These are phyloP conservation scores for Semotilus atromaculatus DNA, from an alignment of 2,797 vertebrate genomes.

Conservation along the genomic window DNA sequence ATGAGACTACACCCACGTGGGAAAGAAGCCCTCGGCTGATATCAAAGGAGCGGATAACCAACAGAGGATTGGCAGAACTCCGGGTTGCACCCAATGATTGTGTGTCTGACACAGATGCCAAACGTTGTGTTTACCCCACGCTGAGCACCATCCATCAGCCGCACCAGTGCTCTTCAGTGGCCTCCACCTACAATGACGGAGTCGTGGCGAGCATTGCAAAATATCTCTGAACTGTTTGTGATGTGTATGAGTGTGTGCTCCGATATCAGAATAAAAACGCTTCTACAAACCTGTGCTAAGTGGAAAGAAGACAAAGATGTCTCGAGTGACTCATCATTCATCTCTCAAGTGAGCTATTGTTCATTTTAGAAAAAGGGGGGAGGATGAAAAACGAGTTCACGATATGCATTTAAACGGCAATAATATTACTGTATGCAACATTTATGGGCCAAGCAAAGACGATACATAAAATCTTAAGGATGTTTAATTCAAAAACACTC, in stretches of 20 bases:
- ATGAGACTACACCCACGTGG: constrained; percentile 29
- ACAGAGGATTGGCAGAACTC: constrained; percentile 32
- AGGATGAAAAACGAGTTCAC: constrained; percentile 39
- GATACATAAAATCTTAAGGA: constrained; percentile 12
- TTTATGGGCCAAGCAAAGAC: constrained; percentile 28
- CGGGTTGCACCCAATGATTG: constrained; percentile 28
- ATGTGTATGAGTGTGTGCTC: neutral
- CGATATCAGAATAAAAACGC: constrained; percentile 32
- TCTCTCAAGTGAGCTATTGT: constrained; percentile 47
- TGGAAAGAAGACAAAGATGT: constrained; percentile 40
- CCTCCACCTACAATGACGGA: constrained; percentile 41
- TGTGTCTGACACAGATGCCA: constrained; percentile 51
- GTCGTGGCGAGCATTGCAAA: constrained; percentile 23
- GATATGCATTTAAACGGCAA: constrained; percentile 30
- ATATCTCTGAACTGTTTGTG: constrained; percentile 8
- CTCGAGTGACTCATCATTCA: constrained; percentile 43
- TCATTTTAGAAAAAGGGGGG: constrained; percentile 29
- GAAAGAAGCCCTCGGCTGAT: constrained; percentile 23
- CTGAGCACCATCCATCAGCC: constrained; percentile 44
- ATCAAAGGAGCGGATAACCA: constrained; percentile 40
- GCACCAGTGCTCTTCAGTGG: neutral
- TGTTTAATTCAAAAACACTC: constrained; percentile 25
- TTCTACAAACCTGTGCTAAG: constrained; percentile 43
- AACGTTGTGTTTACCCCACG: constrained; percentile 47
- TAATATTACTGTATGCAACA: neutral